These are phyloP conservation scores for Micrasema minimum DNA, from an alignment of 1,140 invertebrate species.

Conservation along the genomic window DNA sequence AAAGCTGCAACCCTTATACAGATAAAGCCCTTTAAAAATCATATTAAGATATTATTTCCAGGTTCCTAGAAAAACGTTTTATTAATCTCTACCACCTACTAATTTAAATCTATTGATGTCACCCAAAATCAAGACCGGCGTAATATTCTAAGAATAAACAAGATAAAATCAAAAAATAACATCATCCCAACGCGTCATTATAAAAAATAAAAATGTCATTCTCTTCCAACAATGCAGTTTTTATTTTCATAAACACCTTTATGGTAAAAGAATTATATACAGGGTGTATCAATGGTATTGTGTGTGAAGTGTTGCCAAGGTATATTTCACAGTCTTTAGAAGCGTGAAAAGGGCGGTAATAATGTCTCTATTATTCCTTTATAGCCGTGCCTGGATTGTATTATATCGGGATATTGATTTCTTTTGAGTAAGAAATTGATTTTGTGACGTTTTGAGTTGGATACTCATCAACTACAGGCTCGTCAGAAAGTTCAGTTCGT, in stretches of 20 bases:
- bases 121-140: neutral
- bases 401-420: slow-evolving; percentile 46
- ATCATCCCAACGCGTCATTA: neutral
- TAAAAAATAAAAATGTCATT: slow-evolving; percentile 12
- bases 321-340: slow-evolving; percentile 46
- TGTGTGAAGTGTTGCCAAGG: slow-evolving; percentile 40
- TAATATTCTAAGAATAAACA: neutral
- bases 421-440: slow-evolving; percentile 47
- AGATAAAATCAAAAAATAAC: slow-evolving; percentile 27
- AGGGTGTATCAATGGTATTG: slow-evolving; percentile 14
- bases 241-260: slow-evolving; percentile 22
- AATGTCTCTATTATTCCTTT: slow-evolving; percentile 53
- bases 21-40: too few relatives aligned
- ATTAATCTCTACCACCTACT: neutral
- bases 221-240: slow-evolving; percentile 15
- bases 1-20: too few relatives aligned
- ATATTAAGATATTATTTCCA: too few relatives aligned
- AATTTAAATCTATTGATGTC: slow-evolving; percentile 5
- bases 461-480: slow-evolving; percentile 42
- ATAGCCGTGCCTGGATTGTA: slow-evolving; percentile 44
- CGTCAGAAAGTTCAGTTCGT: slow-evolving; percentile 22
- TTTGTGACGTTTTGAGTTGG: slow-evolving; percentile 48
- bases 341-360: slow-evolving; percentile 52
- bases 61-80: too few relatives aligned
- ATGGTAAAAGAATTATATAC: slow-evolving; percentile 4